phyloP scores from a whole-genome alignment of 2,113 vertebrate genomes.

The Dascyllus trimaculatus region DNA sequence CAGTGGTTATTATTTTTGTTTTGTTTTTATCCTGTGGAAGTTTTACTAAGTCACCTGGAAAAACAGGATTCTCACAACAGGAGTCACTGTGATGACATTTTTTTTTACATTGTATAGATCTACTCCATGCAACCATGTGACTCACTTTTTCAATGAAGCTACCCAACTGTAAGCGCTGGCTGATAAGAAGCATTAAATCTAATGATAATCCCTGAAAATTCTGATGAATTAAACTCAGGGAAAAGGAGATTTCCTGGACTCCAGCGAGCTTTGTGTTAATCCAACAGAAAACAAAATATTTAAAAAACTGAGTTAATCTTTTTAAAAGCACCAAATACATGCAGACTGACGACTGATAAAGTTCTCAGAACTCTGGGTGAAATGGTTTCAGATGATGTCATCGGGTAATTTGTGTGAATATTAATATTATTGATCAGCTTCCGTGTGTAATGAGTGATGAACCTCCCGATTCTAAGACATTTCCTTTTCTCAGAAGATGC shows the following conservation, averaged over 20 bases:
- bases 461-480: no score
- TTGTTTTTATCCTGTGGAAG: background rate
- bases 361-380: background rate
- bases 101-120: background rate
- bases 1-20: conserved; percentile 12
- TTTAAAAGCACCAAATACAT: conserved; percentile 25
- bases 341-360: background rate
- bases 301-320: conserved; percentile 34
- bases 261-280: conserved; percentile 51
- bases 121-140: background rate
- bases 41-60: background rate
- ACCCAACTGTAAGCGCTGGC: background rate
- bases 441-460: background rate
- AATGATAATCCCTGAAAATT: conserved; percentile 48
- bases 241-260: conserved; percentile 49
- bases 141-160: conserved; percentile 14
- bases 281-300: conserved; percentile 37
- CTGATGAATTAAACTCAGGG: conserved; percentile 38
- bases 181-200: conserved; percentile 40
- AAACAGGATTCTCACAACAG: background rate
- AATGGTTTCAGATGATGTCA: background rate
- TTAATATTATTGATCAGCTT: background rate
- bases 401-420: background rate
- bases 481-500: no score
- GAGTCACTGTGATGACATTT: background rate